Percentiles rank a stretch among this genome's conserved stretches.
These are phyloP conservation scores for Tychaedon coryphoeus DNA, from an alignment of 2,113 vertebrate species.

Conservation along the genomic window DNA sequence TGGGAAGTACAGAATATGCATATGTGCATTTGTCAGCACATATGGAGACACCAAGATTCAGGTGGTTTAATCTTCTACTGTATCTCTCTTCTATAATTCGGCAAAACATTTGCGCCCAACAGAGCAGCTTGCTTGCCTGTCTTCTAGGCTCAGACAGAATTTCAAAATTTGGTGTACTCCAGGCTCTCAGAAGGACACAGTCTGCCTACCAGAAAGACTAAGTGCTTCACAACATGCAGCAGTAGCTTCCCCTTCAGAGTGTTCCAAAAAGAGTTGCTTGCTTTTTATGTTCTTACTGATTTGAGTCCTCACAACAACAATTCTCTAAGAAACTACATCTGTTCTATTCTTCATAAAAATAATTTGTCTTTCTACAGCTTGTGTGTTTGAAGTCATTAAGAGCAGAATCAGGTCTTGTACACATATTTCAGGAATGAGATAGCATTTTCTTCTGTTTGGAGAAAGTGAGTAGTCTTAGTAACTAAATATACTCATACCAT, in stretches of 20 bases:
- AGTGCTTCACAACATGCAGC: not conserved
- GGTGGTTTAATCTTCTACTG: not conserved
- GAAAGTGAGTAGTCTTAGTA: not conserved
- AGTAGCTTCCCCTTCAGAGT: not conserved
- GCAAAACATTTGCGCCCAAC: not conserved
- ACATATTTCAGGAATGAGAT: not conserved
- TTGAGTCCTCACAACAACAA: not conserved
- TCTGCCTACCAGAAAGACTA: not conserved
- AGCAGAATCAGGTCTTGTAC: not conserved
- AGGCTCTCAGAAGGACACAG: not conserved
- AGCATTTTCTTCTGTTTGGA: not conserved
- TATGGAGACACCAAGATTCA: not conserved
- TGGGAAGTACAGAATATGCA: not conserved
- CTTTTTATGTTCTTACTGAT: not conserved
- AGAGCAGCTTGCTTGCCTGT: not conserved
- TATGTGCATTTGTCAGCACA: not conserved
- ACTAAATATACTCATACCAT: not conserved
- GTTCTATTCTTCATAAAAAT: not conserved
- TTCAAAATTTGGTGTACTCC: not conserved
- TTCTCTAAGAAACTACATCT: not conserved
- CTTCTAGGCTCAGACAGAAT: not conserved
- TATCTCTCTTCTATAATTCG: not conserved
- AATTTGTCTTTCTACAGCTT: not conserved
- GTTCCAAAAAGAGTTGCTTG: not conserved
- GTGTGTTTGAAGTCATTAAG: not conserved